A percentile compares a stretch with the other conserved stretches of the same genome.
Conservation (phyloP, 2,113 vertebrate genomes). For the Spheniscus mendiculus region DNA sequence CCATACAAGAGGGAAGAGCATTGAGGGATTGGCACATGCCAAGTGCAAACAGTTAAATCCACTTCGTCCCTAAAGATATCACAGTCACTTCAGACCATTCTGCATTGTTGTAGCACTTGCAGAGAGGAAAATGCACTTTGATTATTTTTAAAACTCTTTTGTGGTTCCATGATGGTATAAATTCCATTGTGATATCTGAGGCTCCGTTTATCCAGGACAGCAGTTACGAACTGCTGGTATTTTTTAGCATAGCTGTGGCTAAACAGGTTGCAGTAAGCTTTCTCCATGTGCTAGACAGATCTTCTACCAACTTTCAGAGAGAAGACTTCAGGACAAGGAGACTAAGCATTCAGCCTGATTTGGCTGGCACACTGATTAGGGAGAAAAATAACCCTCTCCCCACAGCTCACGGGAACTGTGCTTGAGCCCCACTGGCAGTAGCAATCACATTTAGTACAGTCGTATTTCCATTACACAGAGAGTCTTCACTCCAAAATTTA, state of each 20-base stretch:
- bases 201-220: neutral
- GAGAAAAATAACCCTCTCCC: neutral
- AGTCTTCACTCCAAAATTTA: conserved; percentile 16
- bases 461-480: neutral
- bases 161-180: neutral
- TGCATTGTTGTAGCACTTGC: neutral
- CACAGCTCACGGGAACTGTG: neutral
- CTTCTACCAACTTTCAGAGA: neutral
- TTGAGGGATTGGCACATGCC: rapidly evolving
- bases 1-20: neutral
- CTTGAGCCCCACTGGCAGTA: neutral
- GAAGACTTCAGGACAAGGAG: neutral
- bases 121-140: neutral
- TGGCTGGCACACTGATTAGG: neutral
- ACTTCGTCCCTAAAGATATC: neutral
- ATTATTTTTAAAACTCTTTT: neutral
- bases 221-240: neutral
- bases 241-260: neutral
- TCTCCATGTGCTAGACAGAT: neutral
- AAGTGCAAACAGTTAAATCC: neutral
- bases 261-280: neutral
- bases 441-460: conserved; percentile 4
- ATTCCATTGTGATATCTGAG: neutral
- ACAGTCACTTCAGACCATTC: neutral
- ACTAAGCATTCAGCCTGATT: neutral